Percentiles rank a stretch among this genome's conserved stretches.
phyloP scores from a whole-genome alignment of 2,888 invertebrate species.

The Drosophila colorata region DNA sequence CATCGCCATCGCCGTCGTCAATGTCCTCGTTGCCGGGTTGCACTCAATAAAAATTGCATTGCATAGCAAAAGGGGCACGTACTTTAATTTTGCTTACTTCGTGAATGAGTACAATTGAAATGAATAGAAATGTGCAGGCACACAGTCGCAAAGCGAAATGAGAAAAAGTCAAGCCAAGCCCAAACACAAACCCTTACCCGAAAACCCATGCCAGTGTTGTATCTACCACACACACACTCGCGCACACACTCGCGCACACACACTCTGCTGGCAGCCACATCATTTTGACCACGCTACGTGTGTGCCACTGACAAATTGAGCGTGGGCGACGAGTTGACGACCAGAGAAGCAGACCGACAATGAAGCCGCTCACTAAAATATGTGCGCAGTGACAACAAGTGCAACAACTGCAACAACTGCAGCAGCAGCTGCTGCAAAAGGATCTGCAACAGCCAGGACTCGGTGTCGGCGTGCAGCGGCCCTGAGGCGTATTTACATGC shows the following conservation, averaged over 20 bases:
- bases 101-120: slow-evolving; percentile 76
- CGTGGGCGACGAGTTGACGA: slow-evolving; percentile 47
- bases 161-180: slow-evolving; percentile 4
- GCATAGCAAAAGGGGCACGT: slow-evolving; percentile 73
- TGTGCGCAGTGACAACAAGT: slow-evolving; percentile 26
- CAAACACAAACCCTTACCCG: neutral
- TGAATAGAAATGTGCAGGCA: slow-evolving; percentile 64
- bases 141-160: slow-evolving; percentile 20
- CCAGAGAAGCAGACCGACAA: slow-evolving; percentile 24
- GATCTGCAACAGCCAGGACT: slow-evolving; percentile 3
- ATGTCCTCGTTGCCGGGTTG: slow-evolving; percentile 11
- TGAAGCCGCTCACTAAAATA: slow-evolving; percentile 35
- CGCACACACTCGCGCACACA: neutral
- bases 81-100: slow-evolving; percentile 77
- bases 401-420: neutral
- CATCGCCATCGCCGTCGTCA: slow-evolving; percentile 5
- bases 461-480: slow-evolving; percentile 9
- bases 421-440: neutral
- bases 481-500: slow-evolving; percentile 51
- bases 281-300: slow-evolving; percentile 30
- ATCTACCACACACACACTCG: neutral
- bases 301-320: slow-evolving; percentile 51
- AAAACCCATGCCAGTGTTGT: neutral
- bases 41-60: slow-evolving; percentile 75
- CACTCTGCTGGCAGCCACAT: slow-evolving; percentile 3